These are phyloP conservation scores for Trachelus stipa DNA, from an alignment of 2,888 invertebrate genomes.

Conservation along the genomic window DNA sequence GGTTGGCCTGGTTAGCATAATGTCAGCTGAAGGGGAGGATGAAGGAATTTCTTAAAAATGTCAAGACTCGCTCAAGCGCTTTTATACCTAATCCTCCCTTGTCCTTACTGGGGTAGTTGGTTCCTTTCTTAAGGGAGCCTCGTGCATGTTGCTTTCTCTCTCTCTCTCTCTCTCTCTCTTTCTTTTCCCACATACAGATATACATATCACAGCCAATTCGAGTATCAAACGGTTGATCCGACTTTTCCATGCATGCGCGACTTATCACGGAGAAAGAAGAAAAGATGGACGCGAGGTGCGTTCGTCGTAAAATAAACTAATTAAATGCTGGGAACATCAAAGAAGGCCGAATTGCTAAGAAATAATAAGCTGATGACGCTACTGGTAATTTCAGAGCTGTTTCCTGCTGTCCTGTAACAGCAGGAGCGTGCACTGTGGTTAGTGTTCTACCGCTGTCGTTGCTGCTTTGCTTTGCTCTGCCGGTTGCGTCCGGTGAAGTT, in stretches of 20 bases:
- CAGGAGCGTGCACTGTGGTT: constrained; percentile 13
- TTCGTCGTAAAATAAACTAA: constrained; percentile 35
- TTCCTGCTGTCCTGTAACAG: too few relatives aligned
- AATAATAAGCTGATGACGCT: constrained; percentile 31
- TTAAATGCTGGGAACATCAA: constrained; percentile 36
- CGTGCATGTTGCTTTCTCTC: not conserved
- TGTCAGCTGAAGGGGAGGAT: constrained; percentile 49
- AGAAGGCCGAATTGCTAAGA: constrained; percentile 34
- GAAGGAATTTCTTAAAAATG: constrained; percentile 61
- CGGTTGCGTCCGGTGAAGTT: too few relatives aligned
- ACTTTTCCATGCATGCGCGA: not conserved
- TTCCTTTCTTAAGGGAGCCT: not conserved
- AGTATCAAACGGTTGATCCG: not conserved
- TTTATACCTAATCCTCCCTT: not conserved
- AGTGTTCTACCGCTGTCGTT: not conserved
- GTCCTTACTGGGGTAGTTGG: not conserved
- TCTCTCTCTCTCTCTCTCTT: too few relatives aligned
- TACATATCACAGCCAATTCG: not conserved
- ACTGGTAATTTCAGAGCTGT: constrained; percentile 29
- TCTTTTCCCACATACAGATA: too few relatives aligned
- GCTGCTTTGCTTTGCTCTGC: not conserved
- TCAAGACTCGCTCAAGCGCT: constrained; percentile 30
- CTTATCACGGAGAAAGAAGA: not conserved
- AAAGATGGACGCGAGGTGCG: constrained; percentile 17
- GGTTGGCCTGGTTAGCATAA: constrained; percentile 58